phyloP scores from a whole-genome alignment of 1,140 invertebrate genomes.

The Drosophila nannoptera region DNA sequence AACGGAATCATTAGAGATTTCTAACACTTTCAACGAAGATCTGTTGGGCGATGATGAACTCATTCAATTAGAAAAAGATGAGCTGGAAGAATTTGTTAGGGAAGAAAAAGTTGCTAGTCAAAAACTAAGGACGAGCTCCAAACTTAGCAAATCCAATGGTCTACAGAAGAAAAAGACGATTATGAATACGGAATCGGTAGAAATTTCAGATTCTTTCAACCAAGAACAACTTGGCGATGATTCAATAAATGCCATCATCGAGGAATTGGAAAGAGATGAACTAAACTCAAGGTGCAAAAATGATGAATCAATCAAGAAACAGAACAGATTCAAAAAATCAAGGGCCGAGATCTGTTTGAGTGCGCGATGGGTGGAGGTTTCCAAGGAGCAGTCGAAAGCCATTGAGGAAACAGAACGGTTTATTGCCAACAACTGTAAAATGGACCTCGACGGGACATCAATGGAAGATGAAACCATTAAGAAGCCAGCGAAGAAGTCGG shows the following conservation, averaged over 20 bases:
- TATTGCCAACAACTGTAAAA: constrained; percentile 28
- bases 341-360: constrained; percentile 34
- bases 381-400: constrained; percentile 28
- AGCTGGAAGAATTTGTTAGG: not conserved
- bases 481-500: constrained; percentile 4
- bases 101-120: not conserved
- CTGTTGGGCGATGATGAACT: not conserved
- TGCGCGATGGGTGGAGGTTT: constrained; percentile 62
- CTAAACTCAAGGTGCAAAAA: too few relatives aligned
- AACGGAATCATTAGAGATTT: not conserved
- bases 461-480: constrained; percentile 22
- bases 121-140: constrained; percentile 10
- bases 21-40: not conserved
- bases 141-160: not conserved
- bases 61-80: constrained; percentile 9
- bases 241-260: too few relatives aligned
- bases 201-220: too few relatives aligned
- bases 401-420: constrained; percentile 51
- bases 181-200: too few relatives aligned
- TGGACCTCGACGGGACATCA: constrained; percentile 3
- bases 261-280: too few relatives aligned
- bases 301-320: not conserved
- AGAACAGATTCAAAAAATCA: not conserved
- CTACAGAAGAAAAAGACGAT: too few relatives aligned
- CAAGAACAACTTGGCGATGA: too few relatives aligned